phyloP scores from a whole-genome alignment of 2,113 vertebrate genomes.

The Glaucomys volans region DNA sequence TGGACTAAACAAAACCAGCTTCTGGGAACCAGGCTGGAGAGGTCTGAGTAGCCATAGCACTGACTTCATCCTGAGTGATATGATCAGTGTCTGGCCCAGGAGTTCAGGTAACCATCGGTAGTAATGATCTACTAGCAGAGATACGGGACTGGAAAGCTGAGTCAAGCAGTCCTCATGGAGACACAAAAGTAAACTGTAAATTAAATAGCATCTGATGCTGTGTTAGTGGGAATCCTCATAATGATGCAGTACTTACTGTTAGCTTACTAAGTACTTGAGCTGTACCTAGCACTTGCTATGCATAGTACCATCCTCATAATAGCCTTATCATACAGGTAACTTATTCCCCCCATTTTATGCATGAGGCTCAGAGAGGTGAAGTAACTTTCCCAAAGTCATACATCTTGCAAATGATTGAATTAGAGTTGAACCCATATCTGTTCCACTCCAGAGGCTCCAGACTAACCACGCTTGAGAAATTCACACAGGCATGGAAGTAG shows the following conservation, averaged over 20 bases:
- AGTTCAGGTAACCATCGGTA: background rate
- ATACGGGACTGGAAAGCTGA: background rate
- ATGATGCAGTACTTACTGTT: background rate
- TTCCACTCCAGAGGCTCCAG: background rate
- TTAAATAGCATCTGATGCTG: background rate
- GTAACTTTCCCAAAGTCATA: background rate
- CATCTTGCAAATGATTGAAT: background rate
- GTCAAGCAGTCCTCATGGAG: background rate
- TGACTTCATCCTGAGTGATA: background rate
- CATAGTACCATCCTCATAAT: background rate
- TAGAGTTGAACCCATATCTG: background rate
- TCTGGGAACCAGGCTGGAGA: background rate
- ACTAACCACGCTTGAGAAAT: background rate
- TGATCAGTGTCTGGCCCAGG: background rate
- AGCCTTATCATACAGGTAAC: background rate
- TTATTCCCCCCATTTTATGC: background rate
- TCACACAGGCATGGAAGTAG: background rate
- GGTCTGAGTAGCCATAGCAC: background rate
- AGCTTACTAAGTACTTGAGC: background rate
- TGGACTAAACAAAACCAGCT: constrained; percentile 27
- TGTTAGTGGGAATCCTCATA: background rate
- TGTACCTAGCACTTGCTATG: background rate
- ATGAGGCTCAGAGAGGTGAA: constrained; percentile 4
- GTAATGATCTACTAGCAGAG: background rate
- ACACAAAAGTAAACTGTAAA: background rate